phyloP scores from a whole-genome alignment of 2,113 vertebrate genomes.

The Albula glossodonta region DNA sequence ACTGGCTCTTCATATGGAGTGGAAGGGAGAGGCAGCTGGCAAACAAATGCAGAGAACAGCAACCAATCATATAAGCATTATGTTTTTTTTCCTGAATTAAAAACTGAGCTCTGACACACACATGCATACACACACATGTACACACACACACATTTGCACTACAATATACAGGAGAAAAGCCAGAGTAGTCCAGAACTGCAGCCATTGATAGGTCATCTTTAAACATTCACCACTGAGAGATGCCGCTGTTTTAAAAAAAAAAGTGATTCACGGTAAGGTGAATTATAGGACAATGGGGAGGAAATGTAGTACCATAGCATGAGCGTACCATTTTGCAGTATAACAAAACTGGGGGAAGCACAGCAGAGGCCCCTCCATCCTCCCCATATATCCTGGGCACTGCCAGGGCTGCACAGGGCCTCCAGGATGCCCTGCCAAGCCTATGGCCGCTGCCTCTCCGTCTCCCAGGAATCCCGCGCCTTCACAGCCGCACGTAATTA shows the following conservation, averaged over 20 bases:
- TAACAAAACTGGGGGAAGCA: background rate
- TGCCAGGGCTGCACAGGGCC: background rate
- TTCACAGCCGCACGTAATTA: slow-evolving; percentile 76
- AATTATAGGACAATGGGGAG: background rate
- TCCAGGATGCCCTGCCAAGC: slow-evolving; percentile 59
- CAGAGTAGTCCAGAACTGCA: background rate
- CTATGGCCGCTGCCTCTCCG: slow-evolving; percentile 40
- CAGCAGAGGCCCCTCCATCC: background rate
- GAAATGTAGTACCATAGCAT: background rate
- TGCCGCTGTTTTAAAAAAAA: background rate
- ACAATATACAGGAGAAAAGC: background rate
- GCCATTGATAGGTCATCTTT: background rate
- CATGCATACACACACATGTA: background rate
- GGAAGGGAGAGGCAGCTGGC: background rate
- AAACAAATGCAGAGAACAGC: background rate
- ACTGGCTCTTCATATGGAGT: background rate
- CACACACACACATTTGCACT: background rate
- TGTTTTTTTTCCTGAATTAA: background rate
- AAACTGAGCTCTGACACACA: background rate
- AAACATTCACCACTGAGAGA: background rate
- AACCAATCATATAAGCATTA: background rate
- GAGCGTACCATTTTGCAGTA: background rate
- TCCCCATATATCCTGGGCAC: background rate
- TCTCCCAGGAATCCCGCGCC: slow-evolving; percentile 57
- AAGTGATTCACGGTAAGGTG: background rate